Evolutionary conservation across 2,888 invertebrate genomes (phyloP).

Genomic region (Drosophila siamana): DNA sequence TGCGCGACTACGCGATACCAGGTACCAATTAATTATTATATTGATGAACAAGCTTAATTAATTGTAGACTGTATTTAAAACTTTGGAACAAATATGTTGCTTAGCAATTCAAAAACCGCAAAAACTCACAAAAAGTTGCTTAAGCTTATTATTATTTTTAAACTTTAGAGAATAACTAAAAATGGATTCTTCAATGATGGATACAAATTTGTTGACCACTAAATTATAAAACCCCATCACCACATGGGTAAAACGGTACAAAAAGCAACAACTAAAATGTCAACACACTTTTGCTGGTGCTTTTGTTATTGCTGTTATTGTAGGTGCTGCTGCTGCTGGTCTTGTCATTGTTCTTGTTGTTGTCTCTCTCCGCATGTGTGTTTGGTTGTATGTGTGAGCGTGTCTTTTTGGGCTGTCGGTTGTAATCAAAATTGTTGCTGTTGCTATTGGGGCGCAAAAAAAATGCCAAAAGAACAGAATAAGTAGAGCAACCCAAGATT

Average conservation of each 20-base stretch:
- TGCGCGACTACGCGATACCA: not conserved
- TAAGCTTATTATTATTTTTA: too few species aligned
- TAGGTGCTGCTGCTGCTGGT: conserved; percentile 36
- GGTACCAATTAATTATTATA: too few species aligned
- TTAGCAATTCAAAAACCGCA: too few species aligned
- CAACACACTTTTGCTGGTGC: conserved; percentile 70
- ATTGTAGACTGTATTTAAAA: too few species aligned
- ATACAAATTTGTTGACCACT: not conserved
- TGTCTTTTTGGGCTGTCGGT: conserved; percentile 43
- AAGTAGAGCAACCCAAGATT: conserved; percentile 73
- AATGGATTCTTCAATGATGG: too few species aligned
- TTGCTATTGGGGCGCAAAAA: conserved; percentile 62
- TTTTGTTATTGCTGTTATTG: conserved; percentile 44
- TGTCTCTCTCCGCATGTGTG: conserved; percentile 36
- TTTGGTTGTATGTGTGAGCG: conserved; percentile 7
- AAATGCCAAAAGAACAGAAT: conserved; percentile 75
- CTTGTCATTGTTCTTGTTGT: conserved; percentile 32
- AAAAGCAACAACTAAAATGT: conserved; percentile 62
- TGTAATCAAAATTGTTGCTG: conserved; percentile 70
- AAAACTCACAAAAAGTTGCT: too few species aligned
- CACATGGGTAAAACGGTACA: not conserved
- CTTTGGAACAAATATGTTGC: too few species aligned
- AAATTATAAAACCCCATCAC: not conserved
- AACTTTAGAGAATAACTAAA: too few species aligned
- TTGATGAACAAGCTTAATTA: too few species aligned